Evolutionary conservation across 2,888 invertebrate species (phyloP).

Genomic region (Magallana nippona): DNA sequence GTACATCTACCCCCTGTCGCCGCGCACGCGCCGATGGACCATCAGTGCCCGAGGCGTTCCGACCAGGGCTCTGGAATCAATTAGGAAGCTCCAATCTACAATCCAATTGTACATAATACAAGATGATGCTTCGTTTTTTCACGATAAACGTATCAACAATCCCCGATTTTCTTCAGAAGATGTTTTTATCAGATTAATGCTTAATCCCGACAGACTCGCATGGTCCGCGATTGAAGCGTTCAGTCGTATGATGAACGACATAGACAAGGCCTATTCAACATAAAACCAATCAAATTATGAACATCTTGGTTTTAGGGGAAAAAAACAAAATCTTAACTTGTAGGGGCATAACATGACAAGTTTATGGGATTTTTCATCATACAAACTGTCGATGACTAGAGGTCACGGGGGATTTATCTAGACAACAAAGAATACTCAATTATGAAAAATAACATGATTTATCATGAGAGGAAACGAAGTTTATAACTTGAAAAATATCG

Average conservation of each 20-base stretch:
- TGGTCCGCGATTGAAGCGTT: conserved; percentile 24
- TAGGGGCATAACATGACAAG: conserved; percentile 33
- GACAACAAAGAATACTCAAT: conserved; percentile 27
- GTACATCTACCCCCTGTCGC: conserved; percentile 26
- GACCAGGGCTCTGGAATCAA: conserved; percentile 25
- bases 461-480: conserved; percentile 21
- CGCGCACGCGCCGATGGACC: conserved; percentile 16
- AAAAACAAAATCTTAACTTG: conserved; percentile 29
- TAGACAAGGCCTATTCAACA: background rate
- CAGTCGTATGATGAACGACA: conserved; percentile 17
- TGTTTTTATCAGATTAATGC: conserved; percentile 2
- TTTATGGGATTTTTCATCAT: conserved; percentile 32
- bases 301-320: conserved; percentile 33
- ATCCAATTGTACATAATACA: conserved; percentile 32
- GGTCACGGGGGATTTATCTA: conserved; percentile 14
- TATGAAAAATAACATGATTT: conserved; percentile 16
- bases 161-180: conserved; percentile 33
- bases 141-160: conserved; percentile 33
- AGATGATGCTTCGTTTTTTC: conserved; percentile 30
- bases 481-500: conserved; percentile 3
- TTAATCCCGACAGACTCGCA: conserved; percentile 7
- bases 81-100: conserved; percentile 15
- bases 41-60: conserved; percentile 20
- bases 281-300: conserved; percentile 29
- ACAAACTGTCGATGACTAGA: conserved; percentile 23